Evolutionary conservation across 2,113 vertebrate species (phyloP).

Genomic region (Rhinogobius similis): DNA sequence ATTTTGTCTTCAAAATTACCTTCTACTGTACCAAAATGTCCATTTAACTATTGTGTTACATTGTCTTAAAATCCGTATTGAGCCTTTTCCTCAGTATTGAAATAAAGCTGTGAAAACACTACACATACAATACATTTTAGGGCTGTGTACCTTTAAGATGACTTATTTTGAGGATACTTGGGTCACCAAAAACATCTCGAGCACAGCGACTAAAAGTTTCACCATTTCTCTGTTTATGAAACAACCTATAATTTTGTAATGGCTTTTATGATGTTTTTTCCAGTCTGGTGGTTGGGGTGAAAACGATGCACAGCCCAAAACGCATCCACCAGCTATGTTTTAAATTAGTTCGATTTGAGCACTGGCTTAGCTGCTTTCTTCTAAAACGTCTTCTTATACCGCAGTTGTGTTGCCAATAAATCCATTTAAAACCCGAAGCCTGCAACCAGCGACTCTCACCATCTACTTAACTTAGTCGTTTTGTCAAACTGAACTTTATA

Average conservation of each 20-base stretch:
- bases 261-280: constrained; percentile 28
- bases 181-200: constrained; percentile 14
- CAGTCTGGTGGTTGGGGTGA: constrained; percentile 27
- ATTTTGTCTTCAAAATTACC: too few relatives aligned
- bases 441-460: constrained; percentile 31
- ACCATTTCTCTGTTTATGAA: constrained; percentile 38
- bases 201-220: neutral
- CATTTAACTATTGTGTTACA: too few relatives aligned
- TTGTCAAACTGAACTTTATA: neutral
- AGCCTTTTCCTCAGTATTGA: too few relatives aligned
- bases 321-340: constrained; percentile 46
- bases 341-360: constrained; percentile 39
- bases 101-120: too few relatives aligned
- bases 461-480: constrained; percentile 25
- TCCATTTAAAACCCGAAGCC: constrained; percentile 27
- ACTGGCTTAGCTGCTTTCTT: constrained; percentile 39
- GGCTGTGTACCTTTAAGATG: neutral
- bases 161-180: constrained; percentile 1
- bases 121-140: too few relatives aligned
- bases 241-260: constrained; percentile 38
- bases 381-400: constrained; percentile 40
- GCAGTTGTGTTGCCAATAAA: constrained; percentile 34
- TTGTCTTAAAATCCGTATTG: too few relatives aligned
- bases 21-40: too few relatives aligned
- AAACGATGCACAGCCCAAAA: constrained; percentile 45